Base-by-base conservation (phyloP, 2,888 invertebrate genomes). In the Drosophila macrospina region DNA sequence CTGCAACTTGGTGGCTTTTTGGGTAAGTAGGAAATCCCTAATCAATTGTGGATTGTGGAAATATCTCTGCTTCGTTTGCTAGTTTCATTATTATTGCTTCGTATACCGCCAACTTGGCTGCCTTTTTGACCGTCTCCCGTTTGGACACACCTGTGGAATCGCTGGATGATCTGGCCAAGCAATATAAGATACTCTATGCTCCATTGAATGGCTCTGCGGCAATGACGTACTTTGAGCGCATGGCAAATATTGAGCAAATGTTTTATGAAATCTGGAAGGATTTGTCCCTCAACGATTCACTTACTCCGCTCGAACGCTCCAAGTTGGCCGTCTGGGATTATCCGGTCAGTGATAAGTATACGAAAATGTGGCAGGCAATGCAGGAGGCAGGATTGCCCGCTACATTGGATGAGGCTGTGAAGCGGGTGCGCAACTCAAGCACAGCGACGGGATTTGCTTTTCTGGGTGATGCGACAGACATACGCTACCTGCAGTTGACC, bases 211-310 rank as follows among this genome's bases (percentile, higher is more conserved):
- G 97, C 0, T 97, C 98, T 0, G 94, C 97, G 0, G 96, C 98
- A 0, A 97, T 98, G 95, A 97, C 96, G 0, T 99, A 99, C 92
- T 99, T 99, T 91, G 94, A 97, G 89, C 93, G 99, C 70, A 99
- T 99, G 99, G 96, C 98, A 0, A 95, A 97, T 77, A 99, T 99
- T 69, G 99, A 99, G 92, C 95, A 96, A 68, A 94, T 95, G 88
- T 99, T 99, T 92, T 99, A 99, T 91, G 97, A 98, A 97, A 98
- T 99, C 80, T 99, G 99, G 99, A 99, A 99, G 91, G 97, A 98
- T 84, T 98, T 99, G 96, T 98, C 98, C 34, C 93, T 99, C 20
- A 98, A 99, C 91, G 98, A 99, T 92, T 98, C 97, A 56, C 92
- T 99, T 52, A 95, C 95, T 20, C 97, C 98, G 63, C 94, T 97